phyloP scores from a whole-genome alignment of 2,888 invertebrate species.

The Hedya salicella region DNA sequence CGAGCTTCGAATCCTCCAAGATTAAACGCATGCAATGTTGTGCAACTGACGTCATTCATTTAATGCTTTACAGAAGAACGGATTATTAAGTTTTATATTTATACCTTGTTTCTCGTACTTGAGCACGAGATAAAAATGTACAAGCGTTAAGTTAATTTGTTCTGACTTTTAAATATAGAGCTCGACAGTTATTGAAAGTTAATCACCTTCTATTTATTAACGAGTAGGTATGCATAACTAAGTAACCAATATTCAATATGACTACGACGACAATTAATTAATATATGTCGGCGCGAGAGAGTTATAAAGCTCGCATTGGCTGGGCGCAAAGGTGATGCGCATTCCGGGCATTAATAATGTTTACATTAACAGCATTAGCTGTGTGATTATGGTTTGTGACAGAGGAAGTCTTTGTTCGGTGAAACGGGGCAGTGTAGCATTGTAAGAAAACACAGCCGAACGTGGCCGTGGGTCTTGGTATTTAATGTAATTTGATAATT shows the following conservation, averaged over 20 bases:
- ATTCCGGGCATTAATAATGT: no score
- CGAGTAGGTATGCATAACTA: background rate
- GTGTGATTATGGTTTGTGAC: no score
- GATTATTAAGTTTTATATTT: background rate
- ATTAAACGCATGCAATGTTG: conserved; percentile 41
- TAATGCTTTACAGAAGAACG: conserved; percentile 27
- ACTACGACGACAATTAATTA: no score
- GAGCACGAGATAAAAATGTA: background rate
- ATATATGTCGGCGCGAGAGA: no score
- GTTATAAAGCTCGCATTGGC: no score
- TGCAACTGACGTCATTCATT: conserved; percentile 43
- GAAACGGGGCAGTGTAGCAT: no score
- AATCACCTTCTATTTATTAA: background rate
- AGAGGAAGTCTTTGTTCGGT: no score
- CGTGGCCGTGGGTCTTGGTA: no score
- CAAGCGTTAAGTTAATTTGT: background rate
- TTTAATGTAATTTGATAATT: no score
- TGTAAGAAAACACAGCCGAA: no score
- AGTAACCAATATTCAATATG: background rate
- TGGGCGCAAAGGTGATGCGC: no score
- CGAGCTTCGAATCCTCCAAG: conserved; percentile 46
- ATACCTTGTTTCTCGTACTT: background rate
- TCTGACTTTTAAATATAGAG: background rate
- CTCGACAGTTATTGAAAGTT: background rate
- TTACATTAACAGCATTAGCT: no score